Evolutionary conservation across 2,797 vertebrate species (phyloP), one percentile per base, ranked within the genome.

Genomic region (Lutjanus argentimaculatus): DNA sequence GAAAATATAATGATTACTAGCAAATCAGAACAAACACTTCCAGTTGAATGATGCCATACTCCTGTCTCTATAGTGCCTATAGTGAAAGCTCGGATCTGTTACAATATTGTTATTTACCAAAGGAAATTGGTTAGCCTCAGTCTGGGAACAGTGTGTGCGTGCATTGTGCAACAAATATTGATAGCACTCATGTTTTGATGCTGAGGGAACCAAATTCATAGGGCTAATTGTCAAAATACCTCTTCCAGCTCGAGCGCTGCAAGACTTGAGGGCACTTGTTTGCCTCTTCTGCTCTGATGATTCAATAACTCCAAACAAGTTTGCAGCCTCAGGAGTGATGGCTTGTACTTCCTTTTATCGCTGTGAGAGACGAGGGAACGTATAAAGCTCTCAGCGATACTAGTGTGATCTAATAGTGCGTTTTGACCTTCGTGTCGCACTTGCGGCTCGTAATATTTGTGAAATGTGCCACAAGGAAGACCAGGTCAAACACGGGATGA

Each of bases 271-370:
- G 92, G 94, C 91, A 91, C 95, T 95, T 94, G 83, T 93, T 95
- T 86, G 89, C 92, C 92, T 93, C 94, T 90, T 92, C 84, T 90
- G 85, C 88, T 92, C 90, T 90, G 88, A 92, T 93, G 90, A 93
- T 90, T 95, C 91, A 95, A 94, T 95, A 88, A 90, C 88, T 85
- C 88, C 75, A 92, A 92, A 95, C 92, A 93, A 87, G 88, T 93
- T 92, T 88, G 77, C 84, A 89, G 85, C 92, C 91, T 92, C 90
- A 79, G 91, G 89, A 93, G 92, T 91, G 87, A 88, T 77, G 76
- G 56, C 76, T 85, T 22, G 93, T 94, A 0, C 90, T 96, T 92
- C 96, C 96, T 93, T 97, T 98, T 96, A 93, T 97, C 95, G 94
- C 96, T 12, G 55, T 10, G 59, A 90, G 86, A 87, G 82, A 76